Evolutionary conservation across 1,140 invertebrate species (phyloP), one percentile per base, ranked within the genome.

Genomic region (Pectinophora gossypiella): DNA sequence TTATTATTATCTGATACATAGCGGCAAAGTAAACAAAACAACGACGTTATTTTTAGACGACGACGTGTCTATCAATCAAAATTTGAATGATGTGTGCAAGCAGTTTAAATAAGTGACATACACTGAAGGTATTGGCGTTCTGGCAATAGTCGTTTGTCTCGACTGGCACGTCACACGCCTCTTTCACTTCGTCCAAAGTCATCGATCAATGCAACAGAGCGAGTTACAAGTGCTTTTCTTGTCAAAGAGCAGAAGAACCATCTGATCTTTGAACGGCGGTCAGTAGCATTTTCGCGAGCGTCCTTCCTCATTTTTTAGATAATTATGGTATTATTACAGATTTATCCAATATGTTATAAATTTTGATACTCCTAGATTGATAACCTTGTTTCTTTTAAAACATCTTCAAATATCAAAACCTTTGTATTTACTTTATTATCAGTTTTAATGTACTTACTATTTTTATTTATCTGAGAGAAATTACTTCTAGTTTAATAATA

Each of bases 211-310:
- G 36, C 36, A 40, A 40, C 36, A 1, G 36, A 40, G 36, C 36
- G 36, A 40, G 36, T 40, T 40, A 40, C 36, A 15, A 40, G 36
- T 16, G 36, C 16, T 18, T 40, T 40, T 40, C n/a, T 16, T 40
- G 36, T 18, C 16, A 18, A 40, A 40, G 36, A 40, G 36, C 36
- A 40, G 2, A 32, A 32, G 27, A 32, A 15, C 7, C 15, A 40
- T 16, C 16, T 40, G 36, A 40, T 40, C 36, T 40, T 40, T 40
- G 36, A 40, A 40, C 36, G 6, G 27, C 6, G 9, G 27, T n/a
- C n/a, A n/a, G n/a, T n/a, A n/a, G n/a, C n/a, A n/a, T n/a, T n/a
- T n/a, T n/a, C n/a, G n/a, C n/a, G n/a, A n/a, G n/a, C n/a, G n/a
- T n/a, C n/a, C n/a, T n/a, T n/a, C n/a, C n/a, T n/a, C n/a, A n/a